A percentile compares a stretch with the other conserved stretches of the same genome.
phyloP scores from a whole-genome alignment of 1,140 invertebrate species.

The Sitophilus oryzae region DNA sequence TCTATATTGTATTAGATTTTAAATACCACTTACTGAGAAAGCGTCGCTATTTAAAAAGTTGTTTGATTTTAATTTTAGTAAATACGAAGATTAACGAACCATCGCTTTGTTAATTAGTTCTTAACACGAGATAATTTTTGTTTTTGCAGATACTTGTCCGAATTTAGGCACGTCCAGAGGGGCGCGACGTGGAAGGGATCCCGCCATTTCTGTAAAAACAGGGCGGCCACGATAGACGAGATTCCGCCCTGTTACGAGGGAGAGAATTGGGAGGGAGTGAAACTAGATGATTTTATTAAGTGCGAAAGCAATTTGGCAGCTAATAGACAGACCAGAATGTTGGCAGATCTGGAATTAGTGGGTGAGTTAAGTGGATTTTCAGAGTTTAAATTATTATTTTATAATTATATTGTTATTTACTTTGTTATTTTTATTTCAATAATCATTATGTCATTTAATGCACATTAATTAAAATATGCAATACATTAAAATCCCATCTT shows the following conservation, averaged over 20 bases:
- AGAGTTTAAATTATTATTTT: not conserved
- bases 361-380: slow-evolving; percentile 39
- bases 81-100: too few species aligned
- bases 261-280: slow-evolving; percentile 59
- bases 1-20: too few species aligned
- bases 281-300: slow-evolving; percentile 77
- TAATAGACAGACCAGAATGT: slow-evolving; percentile 96
- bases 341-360: slow-evolving; percentile 88
- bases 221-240: slow-evolving; percentile 67
- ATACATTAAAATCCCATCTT: too few species aligned
- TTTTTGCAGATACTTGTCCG: slow-evolving; percentile 38
- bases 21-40: too few species aligned
- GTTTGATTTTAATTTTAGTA: too few species aligned
- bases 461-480: too few species aligned
- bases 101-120: too few species aligned
- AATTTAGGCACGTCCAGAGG: slow-evolving; percentile 76
- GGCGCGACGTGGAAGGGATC: slow-evolving; percentile 96
- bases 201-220: slow-evolving; percentile 81
- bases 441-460: too few species aligned
- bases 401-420: not conserved
- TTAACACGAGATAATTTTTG: not conserved
- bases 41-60: too few species aligned
- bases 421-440: not conserved
- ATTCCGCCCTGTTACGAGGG: slow-evolving; percentile 74
- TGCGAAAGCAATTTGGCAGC: slow-evolving; percentile 91